Base-by-base conservation (phyloP, 2,888 invertebrate species). In the Xestia sexstrigata region DNA sequence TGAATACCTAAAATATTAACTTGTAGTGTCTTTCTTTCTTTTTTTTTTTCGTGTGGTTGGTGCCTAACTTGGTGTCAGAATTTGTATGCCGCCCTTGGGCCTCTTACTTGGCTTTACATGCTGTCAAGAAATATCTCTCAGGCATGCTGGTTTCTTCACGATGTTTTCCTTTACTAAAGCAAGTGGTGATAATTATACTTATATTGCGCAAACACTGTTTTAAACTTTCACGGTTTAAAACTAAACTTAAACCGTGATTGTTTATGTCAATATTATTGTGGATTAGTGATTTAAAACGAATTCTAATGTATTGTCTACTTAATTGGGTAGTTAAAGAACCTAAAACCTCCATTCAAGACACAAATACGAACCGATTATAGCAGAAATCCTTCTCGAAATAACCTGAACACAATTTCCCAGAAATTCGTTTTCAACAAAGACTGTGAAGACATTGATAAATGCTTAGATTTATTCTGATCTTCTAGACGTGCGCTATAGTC, bases 381-480 rank as follows among this genome's bases (percentile, higher is more conserved):
- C 47, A 68, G 30, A 68, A 68, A 82, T 47, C 66, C 26, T 39
- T 20, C 39, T 47, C 30, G 6, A 26, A 49, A 26, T 58, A 82
- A 62, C 45, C 35, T 76, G 67, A 20, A 52, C 45, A 66, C 70
- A 70, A 73, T 73, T 66, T 81, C 49, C 23, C 11, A 73, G 74
- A 49, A 66, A 49, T 52, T 45, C 58, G 26, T 49, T 74, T 69
- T 68, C 60, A 52, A 69, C 65, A 69, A 73, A 70, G 62, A 72
- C 45, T 39, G 49, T 15, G 15, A 9, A 62, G 79, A 76, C 69
- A 74, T 74, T 79, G 58, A 79, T 69, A 70, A 84, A 69, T 70
- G 68, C 62, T 62, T 67, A 68, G 79, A 67, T 82, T 82, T 82
- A 62, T 39, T 55, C 45, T 82, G 76, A 63, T 67, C 82, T 82